Evolutionary conservation across 23 tunicate genomes (phyloP).

Genomic region (Ascidia mentula): DNA sequence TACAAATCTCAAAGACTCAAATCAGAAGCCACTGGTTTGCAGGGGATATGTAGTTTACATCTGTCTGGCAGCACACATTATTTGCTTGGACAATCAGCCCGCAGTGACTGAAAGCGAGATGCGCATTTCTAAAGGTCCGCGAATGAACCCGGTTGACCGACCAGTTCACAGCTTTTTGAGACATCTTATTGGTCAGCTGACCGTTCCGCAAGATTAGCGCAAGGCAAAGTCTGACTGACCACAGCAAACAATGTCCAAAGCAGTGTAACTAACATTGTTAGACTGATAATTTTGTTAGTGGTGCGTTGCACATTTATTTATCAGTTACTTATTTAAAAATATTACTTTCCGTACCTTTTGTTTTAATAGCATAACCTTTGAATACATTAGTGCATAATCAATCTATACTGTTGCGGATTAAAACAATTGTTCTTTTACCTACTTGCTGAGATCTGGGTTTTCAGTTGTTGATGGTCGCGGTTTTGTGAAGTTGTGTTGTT

Average conservation of each 20-base stretch:
- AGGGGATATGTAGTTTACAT: no score
- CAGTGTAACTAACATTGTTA: background rate
- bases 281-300: background rate
- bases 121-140: background rate
- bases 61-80: background rate
- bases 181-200: conserved; percentile 6
- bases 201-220: conserved; percentile 12
- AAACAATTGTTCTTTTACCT: no score
- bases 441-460: no score
- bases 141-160: background rate
- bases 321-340: background rate
- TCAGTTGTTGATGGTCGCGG: no score
- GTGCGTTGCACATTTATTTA: background rate
- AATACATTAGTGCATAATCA: no score
- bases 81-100: background rate
- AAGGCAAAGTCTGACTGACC: background rate
- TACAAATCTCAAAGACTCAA: no score
- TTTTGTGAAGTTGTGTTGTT: no score
- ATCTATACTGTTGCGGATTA: no score
- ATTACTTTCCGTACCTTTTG: no score
- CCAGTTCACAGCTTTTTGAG: background rate
- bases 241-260: background rate
- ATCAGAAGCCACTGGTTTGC: no score
- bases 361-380: no score
- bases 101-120: background rate